Evolutionary conservation across 2,888 invertebrate genomes (phyloP), one percentile per base, ranked within the genome.

Genomic region (Eulithis prunata): DNA sequence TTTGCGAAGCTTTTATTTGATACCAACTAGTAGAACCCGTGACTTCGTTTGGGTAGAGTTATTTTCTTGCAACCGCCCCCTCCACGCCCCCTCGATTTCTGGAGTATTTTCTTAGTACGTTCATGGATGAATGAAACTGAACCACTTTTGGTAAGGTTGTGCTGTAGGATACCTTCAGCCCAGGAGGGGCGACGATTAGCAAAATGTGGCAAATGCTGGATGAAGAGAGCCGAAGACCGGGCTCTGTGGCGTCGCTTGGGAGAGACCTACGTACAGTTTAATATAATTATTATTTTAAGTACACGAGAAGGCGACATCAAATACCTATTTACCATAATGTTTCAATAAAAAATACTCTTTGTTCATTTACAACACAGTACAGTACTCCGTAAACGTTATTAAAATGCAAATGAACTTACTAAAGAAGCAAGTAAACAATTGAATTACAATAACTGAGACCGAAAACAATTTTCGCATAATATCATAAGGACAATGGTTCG

Each of bases 361-460:
- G 21, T 32, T n/a, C 32, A 12, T 32, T 3, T 43, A 58, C 12
- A 46, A 14, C 47, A 28, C 47, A 45, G 3, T 43, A 58, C 12
- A 46, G n/a, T 53, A 28, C 47, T 6, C 41, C 43, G 12, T 43
- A 13, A 46, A 56, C 5, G 41, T 57, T 58, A 68, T 64, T 64
- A 68, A 62, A 64, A 68, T 68, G 68, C 54, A 68, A 68, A 68
- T 67, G 53, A 41, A 56, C 32, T 41, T 28, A 46, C 32, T 64
- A 64, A 67, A 64, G 54, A 49, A 61, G 49, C 60, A 14, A 64
- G 61, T 68, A 68, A 64, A 64, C 68, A 68, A 64, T 68, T 43
- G 64, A 64, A 68, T 68, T 64, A 68, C 61, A 64, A 68, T 68
- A 64, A 64, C 58, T 64, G 64, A 58, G 68, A 68, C 55, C 57